Evolutionary conservation across 1,140 invertebrate species (phyloP).

Genomic region (Drosophila hydei): DNA sequence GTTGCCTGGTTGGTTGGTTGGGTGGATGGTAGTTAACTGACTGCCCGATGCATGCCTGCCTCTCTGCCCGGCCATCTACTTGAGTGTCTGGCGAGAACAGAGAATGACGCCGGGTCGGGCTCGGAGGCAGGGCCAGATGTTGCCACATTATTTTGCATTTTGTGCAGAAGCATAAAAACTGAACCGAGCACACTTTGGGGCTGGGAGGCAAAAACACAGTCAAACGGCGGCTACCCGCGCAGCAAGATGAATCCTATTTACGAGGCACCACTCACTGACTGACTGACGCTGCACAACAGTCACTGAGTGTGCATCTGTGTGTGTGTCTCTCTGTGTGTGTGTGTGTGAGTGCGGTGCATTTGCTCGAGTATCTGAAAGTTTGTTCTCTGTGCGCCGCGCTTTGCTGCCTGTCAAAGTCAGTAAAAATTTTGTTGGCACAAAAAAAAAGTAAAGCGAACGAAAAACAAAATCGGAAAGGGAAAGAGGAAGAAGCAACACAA

Average conservation of each 20-base stretch:
- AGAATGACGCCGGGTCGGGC: conserved; percentile 33
- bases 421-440: conserved; percentile 66
- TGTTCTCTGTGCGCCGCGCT: conserved; percentile 31
- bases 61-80: conserved; percentile 59
- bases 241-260: conserved; percentile 78
- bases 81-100: conserved; percentile 74
- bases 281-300: conserved; percentile 53
- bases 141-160: conserved; percentile 76
- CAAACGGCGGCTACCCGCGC: conserved; percentile 66
- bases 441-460: conserved; percentile 13
- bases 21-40: conserved; percentile 52
- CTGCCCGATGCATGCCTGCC: conserved; percentile 29
- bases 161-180: conserved; percentile 46
- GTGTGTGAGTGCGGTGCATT: conserved; percentile 26
- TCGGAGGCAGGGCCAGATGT: conserved; percentile 50
- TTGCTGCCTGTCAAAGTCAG: conserved; percentile 73
- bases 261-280: conserved; percentile 70
- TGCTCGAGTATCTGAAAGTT: conserved; percentile 43
- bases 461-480: conserved; percentile 32
- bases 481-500: conserved; percentile 19
- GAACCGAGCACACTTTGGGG: conserved; percentile 21
- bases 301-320: conserved; percentile 6
- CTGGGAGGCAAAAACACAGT: conserved; percentile 7
- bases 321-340: neutral
- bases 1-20: conserved; percentile 25